Evolutionary conservation across 2,888 invertebrate species (phyloP).

Genomic region (Byasa hedistus): DNA sequence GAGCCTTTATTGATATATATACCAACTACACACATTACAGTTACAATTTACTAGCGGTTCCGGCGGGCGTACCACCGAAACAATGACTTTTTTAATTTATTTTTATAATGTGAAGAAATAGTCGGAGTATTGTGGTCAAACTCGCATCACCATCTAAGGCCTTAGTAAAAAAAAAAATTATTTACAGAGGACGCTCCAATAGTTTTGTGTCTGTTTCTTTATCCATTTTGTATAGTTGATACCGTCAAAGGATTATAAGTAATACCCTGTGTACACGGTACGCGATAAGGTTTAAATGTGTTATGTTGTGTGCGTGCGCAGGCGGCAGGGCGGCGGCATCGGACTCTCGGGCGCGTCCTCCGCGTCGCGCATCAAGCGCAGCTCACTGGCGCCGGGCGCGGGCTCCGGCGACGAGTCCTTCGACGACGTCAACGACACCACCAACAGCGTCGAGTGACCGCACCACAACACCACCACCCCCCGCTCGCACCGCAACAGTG

Average conservation of each 20-base stretch:
- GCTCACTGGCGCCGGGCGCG: constrained; percentile 83
- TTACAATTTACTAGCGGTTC: no score
- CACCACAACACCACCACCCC: constrained; percentile 10
- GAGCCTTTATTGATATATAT: background rate
- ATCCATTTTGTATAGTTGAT: no score
- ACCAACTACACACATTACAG: background rate
- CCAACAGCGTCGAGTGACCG: constrained; percentile 84
- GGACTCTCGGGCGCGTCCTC: constrained; percentile 82
- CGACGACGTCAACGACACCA: constrained; percentile 86
- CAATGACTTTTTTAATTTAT: no score
- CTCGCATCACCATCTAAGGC: no score
- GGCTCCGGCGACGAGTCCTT: constrained; percentile 87
- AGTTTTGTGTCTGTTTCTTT: no score
- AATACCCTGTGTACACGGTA: background rate
- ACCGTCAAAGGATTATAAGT: no score
- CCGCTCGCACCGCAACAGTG: background rate
- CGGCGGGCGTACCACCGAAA: no score
- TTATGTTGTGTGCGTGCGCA: constrained; percentile 36
- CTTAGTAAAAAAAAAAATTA: no score
- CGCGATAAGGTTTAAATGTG: background rate
- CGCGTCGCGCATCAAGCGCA: constrained; percentile 83
- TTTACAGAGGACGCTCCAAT: no score
- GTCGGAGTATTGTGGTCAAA: no score
- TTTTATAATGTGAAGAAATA: no score
- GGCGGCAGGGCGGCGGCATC: constrained; percentile 79